Percentiles rank a stretch among this genome's conserved stretches.
Evolutionary conservation across 2,113 vertebrate genomes (phyloP).

Genomic region (Rhegmatorhina hoffmannsi): DNA sequence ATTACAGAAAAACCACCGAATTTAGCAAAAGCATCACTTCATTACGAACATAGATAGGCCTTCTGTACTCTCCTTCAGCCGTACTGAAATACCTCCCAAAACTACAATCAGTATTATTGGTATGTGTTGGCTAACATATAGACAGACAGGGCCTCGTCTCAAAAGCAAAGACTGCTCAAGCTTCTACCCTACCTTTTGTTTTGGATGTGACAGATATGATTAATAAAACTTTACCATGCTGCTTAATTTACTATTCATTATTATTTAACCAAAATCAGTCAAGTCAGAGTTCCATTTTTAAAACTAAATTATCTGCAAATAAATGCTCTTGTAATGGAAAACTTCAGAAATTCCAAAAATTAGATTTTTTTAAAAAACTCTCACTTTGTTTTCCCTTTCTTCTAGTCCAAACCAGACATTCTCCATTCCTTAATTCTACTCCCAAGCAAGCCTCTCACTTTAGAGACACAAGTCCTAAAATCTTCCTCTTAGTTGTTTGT

Average conservation of each 20-base stretch:
- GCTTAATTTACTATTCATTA: not conserved
- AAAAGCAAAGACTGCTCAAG: not conserved
- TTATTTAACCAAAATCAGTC: not conserved
- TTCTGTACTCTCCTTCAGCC: not conserved
- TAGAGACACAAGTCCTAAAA: not conserved
- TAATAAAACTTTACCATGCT: not conserved
- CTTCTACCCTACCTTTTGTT: not conserved
- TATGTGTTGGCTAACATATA: not conserved
- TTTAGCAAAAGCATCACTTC: not conserved
- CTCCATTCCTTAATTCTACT: not conserved
- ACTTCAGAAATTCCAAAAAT: not conserved
- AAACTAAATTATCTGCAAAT: not conserved
- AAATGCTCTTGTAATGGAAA: not conserved
- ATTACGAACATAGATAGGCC: not conserved
- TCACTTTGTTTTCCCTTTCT: not conserved
- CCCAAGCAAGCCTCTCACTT: not conserved
- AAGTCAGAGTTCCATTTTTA: not conserved
- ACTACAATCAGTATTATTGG: not conserved
- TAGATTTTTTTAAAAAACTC: too few species aligned
- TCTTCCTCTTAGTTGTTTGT: not conserved
- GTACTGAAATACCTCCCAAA: not conserved
- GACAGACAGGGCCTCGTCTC: not conserved
- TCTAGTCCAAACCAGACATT: not conserved
- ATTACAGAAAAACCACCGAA: not conserved
- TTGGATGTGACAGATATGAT: not conserved